A percentile compares a stretch with the other conserved stretches of the same genome.
These are phyloP conservation scores for Megaleporinus macrocephalus DNA, from an alignment of 2,113 vertebrate genomes.

Conservation along the genomic window DNA sequence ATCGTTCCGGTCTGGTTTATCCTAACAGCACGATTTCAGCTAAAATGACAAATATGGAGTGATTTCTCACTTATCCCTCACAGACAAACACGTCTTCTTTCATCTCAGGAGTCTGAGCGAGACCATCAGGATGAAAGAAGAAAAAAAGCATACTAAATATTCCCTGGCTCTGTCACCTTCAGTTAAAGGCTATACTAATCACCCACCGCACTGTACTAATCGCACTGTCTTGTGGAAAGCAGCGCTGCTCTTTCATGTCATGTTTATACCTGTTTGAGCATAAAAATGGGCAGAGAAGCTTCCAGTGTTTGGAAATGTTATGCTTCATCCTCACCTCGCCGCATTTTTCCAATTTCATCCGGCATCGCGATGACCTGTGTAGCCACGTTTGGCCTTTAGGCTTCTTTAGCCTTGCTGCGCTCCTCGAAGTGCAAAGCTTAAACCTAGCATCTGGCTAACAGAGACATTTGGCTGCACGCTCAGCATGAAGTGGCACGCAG, in stretches of 20 bases:
- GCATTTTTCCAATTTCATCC: background rate
- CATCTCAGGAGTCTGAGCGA: background rate
- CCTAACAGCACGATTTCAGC: background rate
- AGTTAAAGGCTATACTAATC: slow-evolving; percentile 2
- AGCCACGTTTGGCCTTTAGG: background rate
- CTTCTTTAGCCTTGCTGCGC: slow-evolving; percentile 37
- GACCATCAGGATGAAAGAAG: background rate
- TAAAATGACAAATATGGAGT: slow-evolving; percentile 37
- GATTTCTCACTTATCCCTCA: slow-evolving; percentile 26
- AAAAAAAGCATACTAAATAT: slow-evolving; percentile 5
- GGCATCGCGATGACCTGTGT: background rate
- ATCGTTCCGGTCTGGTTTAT: slow-evolving; percentile 1
- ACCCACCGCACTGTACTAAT: background rate
- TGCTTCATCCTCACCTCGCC: background rate
- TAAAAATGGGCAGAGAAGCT: background rate
- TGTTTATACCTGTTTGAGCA: background rate
- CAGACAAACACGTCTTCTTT: slow-evolving; percentile 28
- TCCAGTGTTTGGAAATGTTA: background rate
- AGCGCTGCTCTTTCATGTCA: background rate
- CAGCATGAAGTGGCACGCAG: slow-evolving; percentile 68
- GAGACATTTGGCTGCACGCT: slow-evolving; percentile 67
- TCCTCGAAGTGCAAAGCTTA: slow-evolving; percentile 55
- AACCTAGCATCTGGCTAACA: slow-evolving; percentile 69
- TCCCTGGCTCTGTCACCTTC: background rate
- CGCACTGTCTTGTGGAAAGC: background rate